phyloP scores from a whole-genome alignment of 2,888 invertebrate species.

The Choreutis nemorana region DNA sequence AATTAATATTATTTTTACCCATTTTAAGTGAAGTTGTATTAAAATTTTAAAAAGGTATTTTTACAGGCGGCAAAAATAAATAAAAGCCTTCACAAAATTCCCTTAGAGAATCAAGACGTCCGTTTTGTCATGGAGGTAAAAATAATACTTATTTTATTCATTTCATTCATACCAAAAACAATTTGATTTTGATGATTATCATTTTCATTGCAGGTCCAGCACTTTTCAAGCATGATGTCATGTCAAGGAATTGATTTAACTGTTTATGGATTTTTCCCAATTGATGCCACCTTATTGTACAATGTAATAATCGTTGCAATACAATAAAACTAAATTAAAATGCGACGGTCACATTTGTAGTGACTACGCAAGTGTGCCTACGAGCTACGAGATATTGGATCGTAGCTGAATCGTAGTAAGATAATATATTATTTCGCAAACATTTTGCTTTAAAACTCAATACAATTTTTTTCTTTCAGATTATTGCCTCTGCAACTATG shows the following conservation, averaged over 20 bases:
- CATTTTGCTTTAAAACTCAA: too few relatives aligned
- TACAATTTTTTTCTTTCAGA: slow-evolving; percentile 31
- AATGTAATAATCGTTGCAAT: slow-evolving; percentile 4
- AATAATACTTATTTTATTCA: neutral
- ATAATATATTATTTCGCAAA: too few relatives aligned
- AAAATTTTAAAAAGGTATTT: slow-evolving; percentile 1
- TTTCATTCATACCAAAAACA: neutral
- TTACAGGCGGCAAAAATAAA: slow-evolving; percentile 34
- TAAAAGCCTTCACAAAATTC: slow-evolving; percentile 30
- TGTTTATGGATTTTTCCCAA: slow-evolving; percentile 34
- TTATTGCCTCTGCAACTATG: slow-evolving; percentile 38
- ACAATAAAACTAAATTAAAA: too few relatives aligned
- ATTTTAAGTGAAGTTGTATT: neutral
- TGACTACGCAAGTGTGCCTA: too few relatives aligned
- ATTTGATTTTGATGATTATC: too few relatives aligned
- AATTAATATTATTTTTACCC: neutral
- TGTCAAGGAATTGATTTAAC: slow-evolving; percentile 31
- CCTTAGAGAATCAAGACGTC: slow-evolving; percentile 30
- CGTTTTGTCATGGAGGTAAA: slow-evolving; percentile 34
- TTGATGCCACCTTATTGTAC: slow-evolving; percentile 33
- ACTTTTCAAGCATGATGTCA: slow-evolving; percentile 36
- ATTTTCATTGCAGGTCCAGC: slow-evolving; percentile 35
- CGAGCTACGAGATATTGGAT: too few relatives aligned
- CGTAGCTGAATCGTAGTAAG: too few relatives aligned
- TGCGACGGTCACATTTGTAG: too few relatives aligned